Percentiles rank a stretch among this genome's conserved stretches.
phyloP scores from a whole-genome alignment of 2,113 vertebrate genomes.

The Cepphus grylle region DNA sequence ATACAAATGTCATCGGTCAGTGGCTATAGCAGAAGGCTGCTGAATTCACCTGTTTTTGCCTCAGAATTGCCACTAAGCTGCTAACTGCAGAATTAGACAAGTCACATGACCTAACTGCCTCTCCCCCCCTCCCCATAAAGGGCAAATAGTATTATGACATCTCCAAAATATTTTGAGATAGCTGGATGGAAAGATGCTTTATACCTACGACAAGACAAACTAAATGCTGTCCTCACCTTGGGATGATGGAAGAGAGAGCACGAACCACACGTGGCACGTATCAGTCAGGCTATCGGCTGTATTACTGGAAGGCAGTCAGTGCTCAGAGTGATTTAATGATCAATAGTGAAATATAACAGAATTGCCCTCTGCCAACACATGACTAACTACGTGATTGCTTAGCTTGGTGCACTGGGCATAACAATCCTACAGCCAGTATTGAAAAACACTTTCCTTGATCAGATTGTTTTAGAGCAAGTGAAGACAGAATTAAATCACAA shows the following conservation, averaged over 20 bases:
- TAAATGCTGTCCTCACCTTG: neutral
- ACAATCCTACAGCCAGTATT: neutral
- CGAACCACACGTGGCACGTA: accelerated
- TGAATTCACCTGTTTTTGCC: neutral
- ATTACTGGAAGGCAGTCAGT: neutral
- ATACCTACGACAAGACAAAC: neutral
- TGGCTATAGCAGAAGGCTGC: neutral
- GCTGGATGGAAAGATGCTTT: neutral
- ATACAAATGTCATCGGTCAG: neutral
- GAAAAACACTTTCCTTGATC: neutral
- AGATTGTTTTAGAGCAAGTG: neutral
- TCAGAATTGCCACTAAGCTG: neutral
- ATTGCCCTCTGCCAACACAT: neutral
- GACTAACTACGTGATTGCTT: neutral
- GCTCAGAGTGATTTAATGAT: neutral
- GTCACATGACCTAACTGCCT: neutral
- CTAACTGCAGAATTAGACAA: neutral
- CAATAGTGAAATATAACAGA: neutral
- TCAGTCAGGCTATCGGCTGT: neutral
- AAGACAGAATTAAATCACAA: neutral
- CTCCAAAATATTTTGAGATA: neutral
- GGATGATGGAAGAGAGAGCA: neutral
- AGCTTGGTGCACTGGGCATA: neutral
- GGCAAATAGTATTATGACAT: neutral
- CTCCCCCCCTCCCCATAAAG: too few species aligned